Conservation (phyloP, 1,140 invertebrate genomes). For the Goniozus legneri region DNA sequence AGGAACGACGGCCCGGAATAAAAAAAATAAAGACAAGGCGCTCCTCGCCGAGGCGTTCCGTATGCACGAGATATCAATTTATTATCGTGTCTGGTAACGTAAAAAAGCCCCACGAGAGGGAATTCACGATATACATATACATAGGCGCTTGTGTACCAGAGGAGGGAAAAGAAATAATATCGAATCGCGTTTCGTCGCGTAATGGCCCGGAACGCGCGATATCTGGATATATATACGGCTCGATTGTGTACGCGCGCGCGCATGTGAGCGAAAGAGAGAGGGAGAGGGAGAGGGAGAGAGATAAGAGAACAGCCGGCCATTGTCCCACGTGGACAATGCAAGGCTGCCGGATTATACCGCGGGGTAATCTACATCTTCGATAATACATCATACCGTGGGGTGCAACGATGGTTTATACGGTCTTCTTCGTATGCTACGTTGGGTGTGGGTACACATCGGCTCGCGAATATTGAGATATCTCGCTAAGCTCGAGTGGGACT, state of each 20-base stretch:
- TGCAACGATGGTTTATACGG: constrained; percentile 11
- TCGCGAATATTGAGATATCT: constrained; percentile 37
- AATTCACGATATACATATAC: no score
- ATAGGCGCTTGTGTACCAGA: no score
- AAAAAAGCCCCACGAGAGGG: no score
- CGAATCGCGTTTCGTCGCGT: no score
- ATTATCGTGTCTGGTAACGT: no score
- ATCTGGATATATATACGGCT: no score
- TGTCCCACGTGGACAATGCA: constrained; percentile 44
- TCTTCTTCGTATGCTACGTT: constrained; percentile 15
- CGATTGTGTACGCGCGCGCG: neutral
- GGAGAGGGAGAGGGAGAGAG: constrained; percentile 10
- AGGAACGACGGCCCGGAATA: no score
- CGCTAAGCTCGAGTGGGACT: neutral
- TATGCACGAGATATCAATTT: no score
- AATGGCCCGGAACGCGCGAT: no score
- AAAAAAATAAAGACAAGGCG: no score
- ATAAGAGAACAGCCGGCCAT: constrained; percentile 27
- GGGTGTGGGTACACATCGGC: constrained; percentile 17
- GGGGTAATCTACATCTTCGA: constrained; percentile 47
- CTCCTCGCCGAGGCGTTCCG: neutral
- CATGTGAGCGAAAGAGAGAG: constrained; percentile 9
- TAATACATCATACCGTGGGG: constrained; percentile 39
- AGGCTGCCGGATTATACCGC: constrained; percentile 32
- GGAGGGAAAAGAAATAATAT: no score